phyloP scores from a whole-genome alignment of 2,888 invertebrate species.

The Myopa testacea region DNA sequence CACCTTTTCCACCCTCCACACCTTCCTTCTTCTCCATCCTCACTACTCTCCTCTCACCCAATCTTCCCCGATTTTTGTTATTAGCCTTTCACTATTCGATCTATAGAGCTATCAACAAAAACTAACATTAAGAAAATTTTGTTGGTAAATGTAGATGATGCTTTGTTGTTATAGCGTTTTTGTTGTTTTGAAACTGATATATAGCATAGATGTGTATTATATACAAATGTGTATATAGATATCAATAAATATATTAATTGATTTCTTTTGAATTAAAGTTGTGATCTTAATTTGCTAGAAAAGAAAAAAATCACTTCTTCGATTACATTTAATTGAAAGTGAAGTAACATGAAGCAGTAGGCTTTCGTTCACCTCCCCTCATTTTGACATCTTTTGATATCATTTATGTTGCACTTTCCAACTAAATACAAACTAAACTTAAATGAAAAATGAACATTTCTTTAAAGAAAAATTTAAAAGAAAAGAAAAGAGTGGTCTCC shows the following conservation, averaged over 20 bases:
- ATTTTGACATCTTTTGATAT: no score
- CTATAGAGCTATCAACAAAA: slow-evolving; percentile 1
- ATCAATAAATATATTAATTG: neutral
- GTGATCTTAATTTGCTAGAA: neutral
- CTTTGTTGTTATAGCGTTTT: no score
- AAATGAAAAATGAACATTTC: no score
- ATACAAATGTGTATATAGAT: neutral
- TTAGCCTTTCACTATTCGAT: slow-evolving; percentile 4
- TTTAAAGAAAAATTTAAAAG: no score
- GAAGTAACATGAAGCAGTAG: neutral
- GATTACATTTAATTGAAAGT: neutral
- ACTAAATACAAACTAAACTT: no score
- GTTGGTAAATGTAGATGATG: neutral
- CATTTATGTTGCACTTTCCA: no score
- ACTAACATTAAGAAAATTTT: neutral
- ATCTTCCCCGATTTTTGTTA: neutral
- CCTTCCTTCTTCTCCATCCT: neutral
- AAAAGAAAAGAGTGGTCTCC: no score
- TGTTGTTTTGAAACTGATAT: no score
- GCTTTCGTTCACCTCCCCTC: no score
- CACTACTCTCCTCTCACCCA: no score
- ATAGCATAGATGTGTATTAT: no score
- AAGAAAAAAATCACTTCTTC: neutral
- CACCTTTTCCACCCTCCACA: neutral
- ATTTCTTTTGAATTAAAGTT: neutral